Evolutionary conservation across 2,888 invertebrate species (phyloP).

Genomic region (Eristalis arbustorum): DNA sequence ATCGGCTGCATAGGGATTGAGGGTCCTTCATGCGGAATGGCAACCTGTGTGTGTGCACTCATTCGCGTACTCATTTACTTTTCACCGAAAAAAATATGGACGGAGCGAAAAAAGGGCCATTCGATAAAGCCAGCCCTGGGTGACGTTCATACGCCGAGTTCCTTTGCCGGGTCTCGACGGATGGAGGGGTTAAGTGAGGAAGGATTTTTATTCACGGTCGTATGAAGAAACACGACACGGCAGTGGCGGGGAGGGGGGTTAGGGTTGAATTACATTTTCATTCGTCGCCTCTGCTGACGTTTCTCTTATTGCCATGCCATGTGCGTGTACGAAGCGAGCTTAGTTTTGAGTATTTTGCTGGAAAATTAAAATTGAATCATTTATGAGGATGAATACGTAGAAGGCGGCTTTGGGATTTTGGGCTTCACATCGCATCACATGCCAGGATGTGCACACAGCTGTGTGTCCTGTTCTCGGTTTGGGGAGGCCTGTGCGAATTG

Average conservation of each 20-base stretch:
- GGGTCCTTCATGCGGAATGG: constrained; percentile 45
- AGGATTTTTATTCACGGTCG: constrained; percentile 45
- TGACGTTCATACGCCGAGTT: not conserved
- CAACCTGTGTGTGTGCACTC: constrained; percentile 48
- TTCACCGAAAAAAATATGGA: constrained; percentile 5
- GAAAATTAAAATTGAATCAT: constrained; percentile 71
- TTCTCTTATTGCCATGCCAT: constrained; percentile 30
- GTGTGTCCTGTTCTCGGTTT: not conserved
- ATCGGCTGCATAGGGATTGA: not conserved
- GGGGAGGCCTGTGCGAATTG: not conserved
- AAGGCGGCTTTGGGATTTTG: constrained; percentile 54
- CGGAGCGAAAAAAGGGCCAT: not conserved
- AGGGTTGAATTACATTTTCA: constrained; percentile 38
- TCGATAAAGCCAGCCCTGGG: not conserved
- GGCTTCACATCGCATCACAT: constrained; percentile 10
- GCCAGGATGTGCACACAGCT: constrained; percentile 1
- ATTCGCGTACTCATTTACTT: constrained; percentile 38
- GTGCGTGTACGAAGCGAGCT: constrained; percentile 49
- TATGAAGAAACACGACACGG: constrained; percentile 11
- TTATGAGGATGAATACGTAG: constrained; percentile 66
- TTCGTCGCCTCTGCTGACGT: not conserved
- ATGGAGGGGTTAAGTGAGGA: constrained; percentile 6
- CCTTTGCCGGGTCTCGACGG: constrained; percentile 1
- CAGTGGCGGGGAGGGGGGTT: constrained; percentile 32
- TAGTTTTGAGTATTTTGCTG: constrained; percentile 61